A percentile compares a stretch with the other conserved stretches of the same genome.
These are phyloP conservation scores for Drosophila neutralis DNA, from an alignment of 2,888 invertebrate genomes.

Conservation along the genomic window DNA sequence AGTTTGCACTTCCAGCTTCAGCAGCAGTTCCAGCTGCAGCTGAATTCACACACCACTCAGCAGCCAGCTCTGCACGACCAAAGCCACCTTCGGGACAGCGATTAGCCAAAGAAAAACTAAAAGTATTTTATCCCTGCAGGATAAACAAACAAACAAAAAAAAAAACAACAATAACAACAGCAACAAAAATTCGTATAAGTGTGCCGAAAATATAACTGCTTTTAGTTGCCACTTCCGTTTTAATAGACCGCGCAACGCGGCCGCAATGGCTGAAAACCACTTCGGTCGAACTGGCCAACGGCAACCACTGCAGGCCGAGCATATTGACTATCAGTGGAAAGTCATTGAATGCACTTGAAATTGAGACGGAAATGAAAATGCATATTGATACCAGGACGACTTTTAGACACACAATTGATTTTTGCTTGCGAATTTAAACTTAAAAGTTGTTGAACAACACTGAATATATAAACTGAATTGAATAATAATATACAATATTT, in stretches of 20 bases:
- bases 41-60: not conserved
- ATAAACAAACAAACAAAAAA: not conserved
- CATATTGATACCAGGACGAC: not conserved
- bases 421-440: not conserved
- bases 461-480: not conserved
- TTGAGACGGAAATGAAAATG: constrained; percentile 1
- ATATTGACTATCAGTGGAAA: constrained; percentile 17
- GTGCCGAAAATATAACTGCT: constrained; percentile 74
- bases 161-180: not conserved
- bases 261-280: constrained; percentile 41
- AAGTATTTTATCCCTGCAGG: constrained; percentile 38
- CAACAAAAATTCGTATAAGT: constrained; percentile 58
- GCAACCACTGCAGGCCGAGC: constrained; percentile 6
- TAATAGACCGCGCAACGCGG: constrained; percentile 66
- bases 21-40: constrained; percentile 23
- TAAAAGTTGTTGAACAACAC: not conserved
- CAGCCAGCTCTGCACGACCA: not conserved
- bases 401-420: not conserved
- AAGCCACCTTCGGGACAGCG: constrained; percentile 17
- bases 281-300: constrained; percentile 20
- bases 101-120: constrained; percentile 53
- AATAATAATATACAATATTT: not conserved
- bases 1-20: constrained; percentile 25
- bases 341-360: not conserved
- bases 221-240: constrained; percentile 76